Base-by-base conservation (phyloP, 2,888 invertebrate genomes). In the Hirtodrosophila duncani region DNA sequence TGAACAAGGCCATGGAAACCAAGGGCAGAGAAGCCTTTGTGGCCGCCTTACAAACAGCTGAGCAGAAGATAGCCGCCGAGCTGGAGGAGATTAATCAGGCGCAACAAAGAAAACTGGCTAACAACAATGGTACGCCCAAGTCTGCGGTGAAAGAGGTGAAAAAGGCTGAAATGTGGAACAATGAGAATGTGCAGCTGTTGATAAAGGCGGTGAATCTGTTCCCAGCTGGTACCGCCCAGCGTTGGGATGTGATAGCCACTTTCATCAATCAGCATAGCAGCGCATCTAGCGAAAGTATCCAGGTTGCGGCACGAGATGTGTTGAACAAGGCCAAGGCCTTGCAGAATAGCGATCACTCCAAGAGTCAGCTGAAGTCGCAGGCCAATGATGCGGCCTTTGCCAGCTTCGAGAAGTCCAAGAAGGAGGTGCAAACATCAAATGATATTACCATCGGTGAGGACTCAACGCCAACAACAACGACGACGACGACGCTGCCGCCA, bases 151-250 rank as follows among this genome's bases (percentile, higher is more conserved):
- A 84, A 38, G 85, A 84, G 42, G 77, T 82, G 11, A 83, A 82
- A 21, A 84, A 82, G 33, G 37, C 29, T 3, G 82, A 84, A 6
- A 51, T 86, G 48, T 99, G 99, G 99, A 90, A 90, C 8, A 91
- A 91, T 38, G 94, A 94, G 53, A 95, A 97, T 85, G 89, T 96
- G 11, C 95, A 96, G 82, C 88, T 96, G 31, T 89, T 99, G 2
- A 97, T 99, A 41, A 99, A 99, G 87, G 98, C 97, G 11, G 98
- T 99, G 0, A 99, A 99, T 87, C 87, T 99, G 3, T 99, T 98
- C 85, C 99, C 99, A 0, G 98, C 98, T 3, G 99, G 97, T 9
- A 99, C 99, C 0, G 94, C 93, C 81, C 94, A 96, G 83, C 90
- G 97, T 27, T 94, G 95, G 95, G 96, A 97, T 34, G 96, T 98